These are phyloP conservation scores for Blomia tropicalis DNA, from an alignment of 2,888 invertebrate species.

Conservation along the genomic window DNA sequence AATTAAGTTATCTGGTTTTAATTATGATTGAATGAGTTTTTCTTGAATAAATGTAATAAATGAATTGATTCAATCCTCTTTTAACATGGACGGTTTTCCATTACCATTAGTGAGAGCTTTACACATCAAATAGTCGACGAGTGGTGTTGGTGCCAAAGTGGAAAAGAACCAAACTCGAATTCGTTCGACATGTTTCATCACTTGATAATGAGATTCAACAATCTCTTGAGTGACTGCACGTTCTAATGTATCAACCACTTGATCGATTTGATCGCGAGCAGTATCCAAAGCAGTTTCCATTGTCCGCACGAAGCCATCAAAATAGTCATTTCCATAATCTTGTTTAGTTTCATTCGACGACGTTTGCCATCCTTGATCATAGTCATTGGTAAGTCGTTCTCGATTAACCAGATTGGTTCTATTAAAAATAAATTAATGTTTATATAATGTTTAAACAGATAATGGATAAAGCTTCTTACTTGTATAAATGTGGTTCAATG, in stretches of 20 bases:
- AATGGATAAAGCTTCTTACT: slow-evolving; percentile 11
- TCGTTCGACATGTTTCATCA: slow-evolving; percentile 22
- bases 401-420: slow-evolving; percentile 29
- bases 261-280: slow-evolving; percentile 31
- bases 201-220: slow-evolving; percentile 20
- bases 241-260: slow-evolving; percentile 34
- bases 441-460: background rate
- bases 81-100: slow-evolving; percentile 11
- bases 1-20: background rate
- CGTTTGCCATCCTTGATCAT: slow-evolving; percentile 33
- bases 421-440: background rate
- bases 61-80: too few species aligned
- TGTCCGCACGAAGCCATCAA: slow-evolving; percentile 32
- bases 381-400: slow-evolving; percentile 21
- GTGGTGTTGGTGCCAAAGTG: slow-evolving; percentile 17
- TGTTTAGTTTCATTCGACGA: slow-evolving; percentile 32
- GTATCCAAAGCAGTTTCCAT: slow-evolving; percentile 26
- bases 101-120: slow-evolving; percentile 2
- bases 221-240: slow-evolving; percentile 32
- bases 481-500: slow-evolving; percentile 34
- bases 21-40: background rate
- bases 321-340: slow-evolving; percentile 34
- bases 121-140: slow-evolving; percentile 7
- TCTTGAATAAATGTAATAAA: too few species aligned
- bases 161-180: slow-evolving; percentile 21